Evolutionary conservation across 2,797 vertebrate genomes (phyloP), one percentile per base, ranked within the genome.

Genomic region (Hyperoplus lanceolatus): DNA sequence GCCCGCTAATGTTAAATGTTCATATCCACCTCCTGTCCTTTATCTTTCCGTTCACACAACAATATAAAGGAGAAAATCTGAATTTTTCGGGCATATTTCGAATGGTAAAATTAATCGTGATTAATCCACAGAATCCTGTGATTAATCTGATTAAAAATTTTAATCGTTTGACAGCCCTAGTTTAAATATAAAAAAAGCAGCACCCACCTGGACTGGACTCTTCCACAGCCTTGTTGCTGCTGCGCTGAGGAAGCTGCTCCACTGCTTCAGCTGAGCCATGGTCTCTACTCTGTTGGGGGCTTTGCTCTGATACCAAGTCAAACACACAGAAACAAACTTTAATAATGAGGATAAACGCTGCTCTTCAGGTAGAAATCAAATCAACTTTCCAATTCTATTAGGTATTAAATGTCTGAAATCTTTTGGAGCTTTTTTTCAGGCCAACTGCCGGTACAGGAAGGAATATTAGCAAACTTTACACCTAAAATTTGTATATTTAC

Each of bases 181-280:
- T 21, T 21, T 29, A 29, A 12, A 58, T 9, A n/a, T 3, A 50
- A 4, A 77, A 42, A 46, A 10, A 60, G 29, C 14, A 58, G 46
- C 3, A 56, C 70, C 43, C 29, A 92, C 93, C 86, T 87, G 83
- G 46, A 54, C 58, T 41, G 3, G 49, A 39, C 1, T 48, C 10
- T 14, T 53, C 62, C n/a, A 29, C 18, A 0, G 66, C 5, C 68
- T 73, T 77, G 49, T 9, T 80, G 76, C 38, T 39, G 71, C 59
- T 61, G 54, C 3, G 38, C 42, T 70, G 48, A 29, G 71, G 61
- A 45, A n/a, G 41, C 67, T 61, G 80, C 59, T 77, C 64, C 45
- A 0, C 55, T 5, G 78, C 46, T 14, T 67, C 76, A 43, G 64
- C 12, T 1, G 43, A 29, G 7, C 53, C 16, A 0, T 73, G 68